phyloP scores from a whole-genome alignment of 1,140 invertebrate genomes.

The Hypothenemus hampei region DNA sequence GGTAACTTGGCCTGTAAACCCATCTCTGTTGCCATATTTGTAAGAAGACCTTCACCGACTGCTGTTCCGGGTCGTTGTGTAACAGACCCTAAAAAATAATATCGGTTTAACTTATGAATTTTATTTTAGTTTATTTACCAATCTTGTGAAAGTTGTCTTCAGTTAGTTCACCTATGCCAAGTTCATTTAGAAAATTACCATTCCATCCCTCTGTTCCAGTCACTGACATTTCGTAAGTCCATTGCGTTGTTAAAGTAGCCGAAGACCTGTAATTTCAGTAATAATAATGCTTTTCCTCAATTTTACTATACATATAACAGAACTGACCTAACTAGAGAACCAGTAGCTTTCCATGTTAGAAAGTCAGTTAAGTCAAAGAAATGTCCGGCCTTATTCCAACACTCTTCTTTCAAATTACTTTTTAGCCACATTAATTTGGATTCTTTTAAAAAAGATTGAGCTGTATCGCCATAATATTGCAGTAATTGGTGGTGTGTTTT shows the following conservation, averaged over 20 bases:
- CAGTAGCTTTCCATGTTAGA: conserved; percentile 87
- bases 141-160: conserved; percentile 68
- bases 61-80: conserved; percentile 66
- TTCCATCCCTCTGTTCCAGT: conserved; percentile 65
- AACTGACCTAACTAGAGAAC: conserved; percentile 53
- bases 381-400: conserved; percentile 62
- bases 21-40: conserved; percentile 60
- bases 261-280: conserved; percentile 60
- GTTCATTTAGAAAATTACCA: conserved; percentile 62
- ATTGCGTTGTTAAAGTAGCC: conserved; percentile 90
- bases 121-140: conserved; percentile 39
- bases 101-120: not conserved
- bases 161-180: conserved; percentile 71
- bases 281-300: not conserved
- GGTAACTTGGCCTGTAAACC: conserved; percentile 65
- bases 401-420: conserved; percentile 60
- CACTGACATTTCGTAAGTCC: conserved; percentile 72
- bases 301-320: not conserved
- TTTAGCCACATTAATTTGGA: conserved; percentile 94
- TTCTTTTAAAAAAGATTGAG: conserved; percentile 91
- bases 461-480: conserved; percentile 81
- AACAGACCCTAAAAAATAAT: conserved; percentile 37
- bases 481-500: conserved; percentile 67
- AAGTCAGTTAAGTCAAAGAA: conserved; percentile 95
- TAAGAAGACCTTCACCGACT: conserved; percentile 62